Conservation (phyloP, 2,888 invertebrate species). For the Luffia ferchaultella region DNA sequence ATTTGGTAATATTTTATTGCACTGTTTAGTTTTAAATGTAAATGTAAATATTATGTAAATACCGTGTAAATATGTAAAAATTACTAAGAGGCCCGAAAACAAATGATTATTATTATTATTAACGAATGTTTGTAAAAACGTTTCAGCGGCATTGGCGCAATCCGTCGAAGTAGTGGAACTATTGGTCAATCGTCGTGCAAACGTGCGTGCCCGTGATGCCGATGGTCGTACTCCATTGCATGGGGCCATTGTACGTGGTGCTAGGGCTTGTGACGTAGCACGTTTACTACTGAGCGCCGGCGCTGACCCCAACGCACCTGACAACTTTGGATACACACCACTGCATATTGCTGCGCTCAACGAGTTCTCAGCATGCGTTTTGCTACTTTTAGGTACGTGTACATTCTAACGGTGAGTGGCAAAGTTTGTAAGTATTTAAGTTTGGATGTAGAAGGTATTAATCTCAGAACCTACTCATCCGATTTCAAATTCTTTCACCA, state of each 20-base stretch:
- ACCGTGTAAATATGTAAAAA: too few relatives aligned
- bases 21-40: too few relatives aligned
- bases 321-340: constrained; percentile 85
- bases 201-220: constrained; percentile 71
- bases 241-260: constrained; percentile 81
- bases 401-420: too few relatives aligned
- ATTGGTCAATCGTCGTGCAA: constrained; percentile 71
- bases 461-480: too few relatives aligned
- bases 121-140: background rate
- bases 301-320: constrained; percentile 78
- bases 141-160: constrained; percentile 77
- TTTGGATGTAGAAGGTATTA: too few relatives aligned
- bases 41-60: too few relatives aligned
- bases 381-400: constrained; percentile 68
- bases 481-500: too few relatives aligned
- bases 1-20: too few relatives aligned
- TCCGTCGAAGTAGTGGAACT: constrained; percentile 79
- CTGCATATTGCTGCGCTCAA: constrained; percentile 84
- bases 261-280: constrained; percentile 75
- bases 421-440: too few relatives aligned
- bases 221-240: constrained; percentile 84
- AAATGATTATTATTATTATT: too few relatives aligned
- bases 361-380: constrained; percentile 80
- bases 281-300: constrained; percentile 70
- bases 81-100: too few relatives aligned